Conservation (phyloP, 1,140 invertebrate species). For the Cydia pomonella region DNA sequence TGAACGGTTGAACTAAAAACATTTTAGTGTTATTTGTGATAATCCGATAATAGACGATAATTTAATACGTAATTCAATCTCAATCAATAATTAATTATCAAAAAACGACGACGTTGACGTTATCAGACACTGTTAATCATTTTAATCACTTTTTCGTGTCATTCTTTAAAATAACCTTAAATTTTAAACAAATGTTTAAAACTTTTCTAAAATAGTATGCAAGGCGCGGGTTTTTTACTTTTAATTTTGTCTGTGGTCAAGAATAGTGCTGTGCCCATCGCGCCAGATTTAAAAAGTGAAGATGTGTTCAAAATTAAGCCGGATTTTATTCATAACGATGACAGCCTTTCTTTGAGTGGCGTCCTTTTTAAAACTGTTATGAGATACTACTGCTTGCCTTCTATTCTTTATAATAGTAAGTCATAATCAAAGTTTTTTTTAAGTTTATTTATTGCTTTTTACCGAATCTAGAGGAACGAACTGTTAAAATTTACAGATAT, state of each 20-base stretch:
- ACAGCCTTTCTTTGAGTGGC: neutral
- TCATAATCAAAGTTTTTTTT: neutral
- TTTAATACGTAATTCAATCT: conserved; percentile 3
- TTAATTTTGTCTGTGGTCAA: conserved; percentile 26
- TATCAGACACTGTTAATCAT: conserved; percentile 18
- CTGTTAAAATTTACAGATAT: no score
- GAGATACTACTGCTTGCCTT: neutral
- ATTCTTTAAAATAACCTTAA: conserved; percentile 4
- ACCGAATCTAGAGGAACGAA: no score
- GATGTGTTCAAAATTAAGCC: neutral
- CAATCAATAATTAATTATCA: conserved; percentile 31
- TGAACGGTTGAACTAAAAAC: neutral
- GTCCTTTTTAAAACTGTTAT: conserved; percentile 6
- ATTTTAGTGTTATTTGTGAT: neutral
- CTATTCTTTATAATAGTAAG: neutral
- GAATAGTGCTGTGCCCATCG: neutral
- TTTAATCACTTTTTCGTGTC: conserved; percentile 4
- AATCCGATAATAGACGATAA: conserved; percentile 16
- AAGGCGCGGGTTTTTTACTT: conserved; percentile 9
- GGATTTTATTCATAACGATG: neutral
- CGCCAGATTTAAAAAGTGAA: conserved; percentile 9
- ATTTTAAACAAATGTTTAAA: conserved; percentile 4
- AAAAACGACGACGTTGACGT: conserved; percentile 4
- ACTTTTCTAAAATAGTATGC: neutral
- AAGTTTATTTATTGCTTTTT: neutral